A percentile compares a stretch with the other conserved stretches of the same genome.
Conservation (phyloP, 2,888 invertebrate genomes). For the Helobdella robusta region DNA sequence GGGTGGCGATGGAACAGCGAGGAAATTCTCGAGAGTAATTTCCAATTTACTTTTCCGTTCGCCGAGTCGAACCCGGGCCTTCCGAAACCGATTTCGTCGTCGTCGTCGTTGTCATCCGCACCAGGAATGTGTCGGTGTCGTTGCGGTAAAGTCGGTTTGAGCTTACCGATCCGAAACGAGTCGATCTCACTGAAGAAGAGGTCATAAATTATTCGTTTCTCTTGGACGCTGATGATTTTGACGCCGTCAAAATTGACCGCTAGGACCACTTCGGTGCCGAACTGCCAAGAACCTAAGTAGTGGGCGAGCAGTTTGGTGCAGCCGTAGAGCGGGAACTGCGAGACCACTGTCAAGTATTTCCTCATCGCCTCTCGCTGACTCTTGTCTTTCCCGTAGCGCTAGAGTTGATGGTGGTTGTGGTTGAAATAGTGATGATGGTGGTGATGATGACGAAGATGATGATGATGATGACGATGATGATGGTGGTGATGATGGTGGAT, state of each 20-base stretch:
- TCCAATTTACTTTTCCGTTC: neutral
- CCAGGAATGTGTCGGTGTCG: too few species aligned
- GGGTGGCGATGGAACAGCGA: neutral
- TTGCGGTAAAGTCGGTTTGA: too few species aligned
- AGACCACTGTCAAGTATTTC: constrained; percentile 82
- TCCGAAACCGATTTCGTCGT: neutral
- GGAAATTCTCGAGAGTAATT: neutral
- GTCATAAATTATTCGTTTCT: constrained; percentile 81
- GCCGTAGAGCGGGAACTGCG: constrained; percentile 87
- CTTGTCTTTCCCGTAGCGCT: constrained; percentile 31
- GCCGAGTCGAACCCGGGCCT: too few species aligned
- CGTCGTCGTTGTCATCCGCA: neutral
- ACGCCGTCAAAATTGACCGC: constrained; percentile 84
- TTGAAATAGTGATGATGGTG: neutral
- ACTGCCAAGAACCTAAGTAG: constrained; percentile 87
- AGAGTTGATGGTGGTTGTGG: neutral
- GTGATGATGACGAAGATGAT: neutral
- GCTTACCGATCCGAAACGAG: constrained; percentile 53
- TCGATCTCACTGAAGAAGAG: constrained; percentile 83
- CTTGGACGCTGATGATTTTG: constrained; percentile 77
- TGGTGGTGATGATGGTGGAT: constrained; percentile 14
- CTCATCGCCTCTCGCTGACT: constrained; percentile 57
- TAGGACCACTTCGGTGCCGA: constrained; percentile 62
- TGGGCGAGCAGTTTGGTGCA: constrained; percentile 74
- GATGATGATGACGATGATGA: constrained; percentile 22